Base-by-base conservation (phyloP, 2,888 invertebrate species). In the Epistrophe eligans region DNA sequence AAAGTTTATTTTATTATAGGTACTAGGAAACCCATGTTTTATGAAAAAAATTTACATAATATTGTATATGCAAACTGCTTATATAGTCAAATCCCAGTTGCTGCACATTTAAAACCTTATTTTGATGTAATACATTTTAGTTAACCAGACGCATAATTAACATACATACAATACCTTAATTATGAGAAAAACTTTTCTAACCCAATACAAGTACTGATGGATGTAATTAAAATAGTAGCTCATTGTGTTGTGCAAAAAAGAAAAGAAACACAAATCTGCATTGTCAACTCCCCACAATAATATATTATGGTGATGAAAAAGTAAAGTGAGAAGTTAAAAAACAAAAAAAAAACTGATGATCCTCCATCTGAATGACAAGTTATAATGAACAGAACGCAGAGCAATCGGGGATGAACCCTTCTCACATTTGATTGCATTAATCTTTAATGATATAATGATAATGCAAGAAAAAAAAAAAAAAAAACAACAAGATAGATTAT, bases 381-480 rank as follows among this genome's bases (percentile, higher is more conserved):
- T 32, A 38, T 60, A 79, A 72, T 73, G 67, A 64, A 58, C 28
- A 52, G 62, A 17, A 66, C 57, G 40, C 43, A 28, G 48, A 38
- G 58, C 4, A 24, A 24, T 24, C 17, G 13, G 13, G 28, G 28
- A 43, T 13, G 66, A 72, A 81, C 74, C 67, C 81, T 77, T 85
- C 81, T 77, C 80, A 70, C 76, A 81, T 77, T 81, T 85, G 84
- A 82, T 85, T 82, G 77, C 82, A 85, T 74, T 85, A 82, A 77
- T 74, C 73, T 82, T 58, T 85, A 81, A 81, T 84, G 84, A 84
- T 77, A 77, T 81, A 81, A 84, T 77, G 82, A 81, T 77, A 85
- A 82, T 77, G 77, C 28, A 55, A 60, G 19, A 38, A 62, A 13
- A 24, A 38, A 38, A 11, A 62, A 55, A 60, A 24, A 38, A 62